Base-by-base conservation (phyloP, 2,888 invertebrate species). In the Volucella zonaria region DNA sequence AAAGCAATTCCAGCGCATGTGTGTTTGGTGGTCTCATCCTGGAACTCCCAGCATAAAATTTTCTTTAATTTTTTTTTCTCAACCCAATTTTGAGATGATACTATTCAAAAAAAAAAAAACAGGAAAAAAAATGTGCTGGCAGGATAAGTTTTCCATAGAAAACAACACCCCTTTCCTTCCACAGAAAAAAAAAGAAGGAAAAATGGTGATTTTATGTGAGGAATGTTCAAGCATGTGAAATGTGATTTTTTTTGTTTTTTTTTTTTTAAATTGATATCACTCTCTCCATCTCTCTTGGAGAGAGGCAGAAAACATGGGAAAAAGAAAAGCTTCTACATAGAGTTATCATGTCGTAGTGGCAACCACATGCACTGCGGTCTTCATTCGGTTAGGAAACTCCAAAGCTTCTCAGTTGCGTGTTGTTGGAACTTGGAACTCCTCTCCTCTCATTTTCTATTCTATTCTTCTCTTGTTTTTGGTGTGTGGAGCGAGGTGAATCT, bases 1-100 rank as follows among this genome's bases (percentile, higher is more conserved):
- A 73, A 81, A 73, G 51, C 73, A 68, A 62, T 85, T 85, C 81
- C 85, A 85, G 85, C 85, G 85, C 85, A 85, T 85, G 85, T 77
- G 85, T 64, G 31, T 2, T 31, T 31, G 61, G 15, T 79, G 2
- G 31, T 31, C 40, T 64, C 56, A 73, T 68, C 56, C 67, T 85
- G 81, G 66, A 81, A 81, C 73, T 76, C 85, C 80, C 80, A 67
- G 43, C 66, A 76, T 51, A 59, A 47, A 75, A 66, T 54, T 56
- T 31, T 51, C 40, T 15, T 2, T 42, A n/a, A 2, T 38, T 51
- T 23, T 67, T 74, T 73, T 43, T 51, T 54, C 52, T 79, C 66
- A 81, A 77, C 81, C 83, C 76, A 85, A 64, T 85, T 85, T 73
- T 62, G 64, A 64, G 51, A 56, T 67, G 52, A 67, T 67, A 74